A percentile compares a stretch with the other conserved stretches of the same genome.
phyloP scores from a whole-genome alignment of 2,888 invertebrate species.

The Acanthosepion esculentum region DNA sequence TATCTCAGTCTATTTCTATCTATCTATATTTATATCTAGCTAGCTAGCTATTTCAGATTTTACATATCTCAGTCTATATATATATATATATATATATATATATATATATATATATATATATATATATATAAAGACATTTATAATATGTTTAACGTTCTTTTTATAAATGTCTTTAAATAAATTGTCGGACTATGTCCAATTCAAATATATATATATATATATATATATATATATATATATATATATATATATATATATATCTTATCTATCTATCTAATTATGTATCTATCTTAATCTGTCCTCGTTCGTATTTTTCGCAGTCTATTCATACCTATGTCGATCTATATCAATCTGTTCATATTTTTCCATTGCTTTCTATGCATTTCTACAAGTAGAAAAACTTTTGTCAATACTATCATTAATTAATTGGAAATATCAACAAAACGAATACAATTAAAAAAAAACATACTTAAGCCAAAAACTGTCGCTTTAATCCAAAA shows the following conservation, averaged over 20 bases:
- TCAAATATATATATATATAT: background rate
- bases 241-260: background rate
- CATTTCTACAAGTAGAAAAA: background rate
- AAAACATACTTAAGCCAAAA: background rate
- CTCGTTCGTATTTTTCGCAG: no score
- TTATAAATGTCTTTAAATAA: no score
- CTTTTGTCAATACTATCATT: background rate
- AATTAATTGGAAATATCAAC: slow-evolving; percentile 33
- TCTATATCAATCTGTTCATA: background rate
- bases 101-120: background rate
- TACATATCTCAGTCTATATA: background rate
- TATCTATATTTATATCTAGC: no score
- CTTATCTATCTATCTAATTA: no score
- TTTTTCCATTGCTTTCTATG: background rate
- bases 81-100: slow-evolving; percentile 34
- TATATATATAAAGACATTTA: no score
- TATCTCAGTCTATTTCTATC: background rate
- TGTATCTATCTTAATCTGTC: no score
- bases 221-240: background rate
- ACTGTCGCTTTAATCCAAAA: background rate
- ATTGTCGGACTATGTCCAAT: no score
- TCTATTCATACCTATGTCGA: background rate
- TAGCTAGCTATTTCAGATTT: no score
- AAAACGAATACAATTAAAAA: background rate
- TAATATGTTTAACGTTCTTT: no score